Percentiles rank a stretch among this genome's conserved stretches.
These are phyloP conservation scores for Phoxinus phoxinus DNA, from an alignment of 2,113 vertebrate genomes.

Conservation along the genomic window DNA sequence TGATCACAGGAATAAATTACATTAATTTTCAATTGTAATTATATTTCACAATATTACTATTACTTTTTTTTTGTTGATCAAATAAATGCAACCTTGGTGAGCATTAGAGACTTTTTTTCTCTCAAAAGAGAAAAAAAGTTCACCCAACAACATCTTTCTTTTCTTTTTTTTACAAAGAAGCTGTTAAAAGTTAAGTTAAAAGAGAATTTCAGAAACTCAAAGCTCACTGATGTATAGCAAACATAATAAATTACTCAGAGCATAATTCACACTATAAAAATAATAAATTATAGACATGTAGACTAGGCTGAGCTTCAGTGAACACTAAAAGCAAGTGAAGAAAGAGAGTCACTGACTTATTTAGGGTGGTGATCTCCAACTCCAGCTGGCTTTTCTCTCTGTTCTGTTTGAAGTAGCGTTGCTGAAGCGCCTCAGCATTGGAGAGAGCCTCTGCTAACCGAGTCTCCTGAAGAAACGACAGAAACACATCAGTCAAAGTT, in stretches of 20 bases:
- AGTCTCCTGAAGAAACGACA: slow-evolving; percentile 74
- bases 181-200: background rate
- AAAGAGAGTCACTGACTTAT: slow-evolving; percentile 72
- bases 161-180: background rate
- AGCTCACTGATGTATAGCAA: background rate
- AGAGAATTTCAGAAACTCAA: background rate
- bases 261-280: background rate
- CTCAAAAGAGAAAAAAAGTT: no score
- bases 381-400: slow-evolving; percentile 83
- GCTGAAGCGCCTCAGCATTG: slow-evolving; percentile 81
- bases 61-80: no score
- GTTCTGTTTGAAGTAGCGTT: slow-evolving; percentile 76
- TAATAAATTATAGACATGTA: background rate
- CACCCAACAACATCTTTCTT: background rate
- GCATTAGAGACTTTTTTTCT: no score
- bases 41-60: no score
- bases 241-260: background rate
- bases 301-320: background rate
- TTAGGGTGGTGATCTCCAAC: slow-evolving; percentile 78
- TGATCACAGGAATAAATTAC: background rate
- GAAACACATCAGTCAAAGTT: background rate
- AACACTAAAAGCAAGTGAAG: background rate
- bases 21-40: background rate
- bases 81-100: no score
- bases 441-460: slow-evolving; percentile 80